These are phyloP conservation scores for Urocynchramus pylzowi DNA, from an alignment of 2,113 vertebrate genomes.

Conservation along the genomic window DNA sequence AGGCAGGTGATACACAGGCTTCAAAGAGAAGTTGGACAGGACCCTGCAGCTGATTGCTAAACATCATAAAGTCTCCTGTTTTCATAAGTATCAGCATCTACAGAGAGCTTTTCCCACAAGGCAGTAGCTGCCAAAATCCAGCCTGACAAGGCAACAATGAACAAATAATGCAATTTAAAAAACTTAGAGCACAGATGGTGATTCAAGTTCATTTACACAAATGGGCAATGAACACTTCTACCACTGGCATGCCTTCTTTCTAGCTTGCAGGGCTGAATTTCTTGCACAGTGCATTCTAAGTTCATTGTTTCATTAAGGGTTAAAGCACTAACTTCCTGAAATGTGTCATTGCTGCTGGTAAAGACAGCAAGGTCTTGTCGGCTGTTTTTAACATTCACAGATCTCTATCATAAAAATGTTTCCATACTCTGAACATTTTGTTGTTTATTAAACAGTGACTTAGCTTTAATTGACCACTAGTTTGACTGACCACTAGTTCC, in stretches of 20 bases:
- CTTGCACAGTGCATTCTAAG: background rate
- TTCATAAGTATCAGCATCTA: background rate
- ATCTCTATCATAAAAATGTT: background rate
- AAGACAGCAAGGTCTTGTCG: background rate
- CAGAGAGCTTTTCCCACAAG: background rate
- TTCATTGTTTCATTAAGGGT: background rate
- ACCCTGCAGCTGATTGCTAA: background rate
- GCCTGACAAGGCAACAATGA: background rate
- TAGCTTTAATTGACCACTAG: background rate
- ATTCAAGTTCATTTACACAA: background rate
- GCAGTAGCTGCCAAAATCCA: background rate
- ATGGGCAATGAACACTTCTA: background rate
- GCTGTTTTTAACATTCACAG: background rate
- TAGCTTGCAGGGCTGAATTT: background rate
- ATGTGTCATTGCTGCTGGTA: rapidly evolving
- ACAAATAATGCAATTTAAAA: background rate
- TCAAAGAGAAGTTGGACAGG: background rate
- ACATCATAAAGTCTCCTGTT: background rate
- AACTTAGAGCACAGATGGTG: background rate
- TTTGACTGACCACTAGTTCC: no score
- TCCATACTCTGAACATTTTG: background rate
- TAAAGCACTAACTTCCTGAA: background rate
- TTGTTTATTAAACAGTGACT: background rate
- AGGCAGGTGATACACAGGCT: background rate
- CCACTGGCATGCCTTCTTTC: background rate